These are phyloP conservation scores for Chaetops frenatus DNA, from an alignment of 2,113 vertebrate species.

Conservation along the genomic window DNA sequence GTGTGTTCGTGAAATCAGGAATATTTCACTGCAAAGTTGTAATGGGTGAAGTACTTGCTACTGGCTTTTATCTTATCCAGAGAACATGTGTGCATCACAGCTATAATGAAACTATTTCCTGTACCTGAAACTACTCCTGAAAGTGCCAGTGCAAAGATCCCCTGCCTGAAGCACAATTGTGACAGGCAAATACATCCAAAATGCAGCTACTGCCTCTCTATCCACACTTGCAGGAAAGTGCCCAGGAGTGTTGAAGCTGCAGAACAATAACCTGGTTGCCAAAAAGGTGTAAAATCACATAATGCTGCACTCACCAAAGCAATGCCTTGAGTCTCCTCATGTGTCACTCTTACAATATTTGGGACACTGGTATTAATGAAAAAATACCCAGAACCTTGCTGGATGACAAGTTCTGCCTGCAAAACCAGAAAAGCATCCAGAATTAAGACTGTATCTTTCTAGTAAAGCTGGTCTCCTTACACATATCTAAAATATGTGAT, in stretches of 20 bases:
- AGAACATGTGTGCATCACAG: not conserved
- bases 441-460: not conserved
- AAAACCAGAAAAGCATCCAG: not conserved
- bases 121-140: not conserved
- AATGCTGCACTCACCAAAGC: slow-evolving; percentile 76
- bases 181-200: not conserved
- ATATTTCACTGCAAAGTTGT: not conserved
- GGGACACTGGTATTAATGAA: slow-evolving; percentile 82
- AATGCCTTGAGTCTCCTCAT: slow-evolving; percentile 74
- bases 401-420: slow-evolving; percentile 81
- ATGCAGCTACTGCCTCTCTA: not conserved
- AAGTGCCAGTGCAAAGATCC: not conserved
- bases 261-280: rapidly evolving
- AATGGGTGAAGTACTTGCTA: not conserved
- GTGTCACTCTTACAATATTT: slow-evolving; percentile 73
- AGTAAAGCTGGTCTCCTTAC: not conserved
- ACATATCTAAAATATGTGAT: not conserved
- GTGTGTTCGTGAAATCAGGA: not conserved
- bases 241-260: not conserved
- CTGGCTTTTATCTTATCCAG: not conserved
- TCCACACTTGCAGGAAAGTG: not conserved
- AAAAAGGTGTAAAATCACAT: not conserved
- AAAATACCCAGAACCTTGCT: slow-evolving; percentile 91
- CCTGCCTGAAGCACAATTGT: not conserved
- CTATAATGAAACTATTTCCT: not conserved